Percentiles rank a stretch among this genome's conserved stretches.
Conservation (phyloP, 2,113 vertebrate genomes). For the Microcebus griseorufus region DNA sequence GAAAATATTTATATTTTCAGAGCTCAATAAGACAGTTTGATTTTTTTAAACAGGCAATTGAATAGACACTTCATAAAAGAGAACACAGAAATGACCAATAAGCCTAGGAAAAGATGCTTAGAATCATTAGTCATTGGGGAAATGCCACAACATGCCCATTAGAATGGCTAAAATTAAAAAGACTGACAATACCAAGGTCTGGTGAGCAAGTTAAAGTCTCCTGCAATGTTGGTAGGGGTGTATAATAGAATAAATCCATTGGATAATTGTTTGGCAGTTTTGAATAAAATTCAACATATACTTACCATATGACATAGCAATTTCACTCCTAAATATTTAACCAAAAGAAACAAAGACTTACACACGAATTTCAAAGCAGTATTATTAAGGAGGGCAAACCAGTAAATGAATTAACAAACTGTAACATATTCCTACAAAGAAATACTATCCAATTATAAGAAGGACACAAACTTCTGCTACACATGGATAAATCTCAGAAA, state of each 20-base stretch:
- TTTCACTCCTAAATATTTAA: neutral
- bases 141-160: no score
- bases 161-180: neutral
- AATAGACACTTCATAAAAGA: neutral
- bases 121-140: neutral
- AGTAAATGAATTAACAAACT: neutral
- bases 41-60: neutral
- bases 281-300: neutral
- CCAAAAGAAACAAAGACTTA: neutral
- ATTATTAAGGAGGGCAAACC: neutral
- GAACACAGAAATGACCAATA: neutral
- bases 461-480: neutral
- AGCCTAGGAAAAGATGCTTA: neutral
- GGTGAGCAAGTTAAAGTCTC: neutral
- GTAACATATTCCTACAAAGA: neutral
- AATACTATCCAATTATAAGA: neutral
- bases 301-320: neutral
- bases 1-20: neutral
- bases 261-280: neutral
- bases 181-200: neutral
- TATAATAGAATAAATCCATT: neutral
- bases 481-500: neutral
- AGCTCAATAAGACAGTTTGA: neutral
- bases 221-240: neutral
- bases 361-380: neutral